Percentiles rank a stretch among this genome's conserved stretches.
These are phyloP conservation scores for Engraulis encrasicolus DNA, from an alignment of 2,113 vertebrate genomes.

Conservation along the genomic window DNA sequence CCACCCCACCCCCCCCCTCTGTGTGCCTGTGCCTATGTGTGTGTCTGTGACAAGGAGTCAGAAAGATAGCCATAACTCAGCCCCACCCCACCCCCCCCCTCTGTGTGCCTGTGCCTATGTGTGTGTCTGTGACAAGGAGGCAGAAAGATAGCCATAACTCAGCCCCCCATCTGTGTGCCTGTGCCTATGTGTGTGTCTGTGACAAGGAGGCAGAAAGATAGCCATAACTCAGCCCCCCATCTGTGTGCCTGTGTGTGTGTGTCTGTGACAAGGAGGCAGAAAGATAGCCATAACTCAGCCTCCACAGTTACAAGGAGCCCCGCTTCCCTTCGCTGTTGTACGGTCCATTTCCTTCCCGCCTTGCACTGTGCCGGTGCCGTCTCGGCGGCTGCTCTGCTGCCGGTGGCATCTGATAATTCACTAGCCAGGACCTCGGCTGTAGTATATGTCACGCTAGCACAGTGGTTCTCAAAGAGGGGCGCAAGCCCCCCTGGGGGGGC, in stretches of 20 bases:
- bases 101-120: slow-evolving; percentile 3
- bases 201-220: background rate
- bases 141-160: no score
- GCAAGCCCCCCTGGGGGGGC: no score
- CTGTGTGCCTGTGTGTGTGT: slow-evolving; percentile 14
- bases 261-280: background rate
- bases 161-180: no score
- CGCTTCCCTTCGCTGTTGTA: no score
- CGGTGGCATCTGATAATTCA: background rate
- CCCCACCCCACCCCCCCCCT: no score
- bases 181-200: background rate
- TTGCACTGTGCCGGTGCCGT: background rate
- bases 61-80: no score
- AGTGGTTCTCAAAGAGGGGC: no score
- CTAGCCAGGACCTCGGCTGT: background rate
- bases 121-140: background rate
- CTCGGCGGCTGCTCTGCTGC: background rate
- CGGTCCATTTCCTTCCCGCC: background rate
- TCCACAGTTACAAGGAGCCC: background rate
- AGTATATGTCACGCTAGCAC: background rate
- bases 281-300: background rate
- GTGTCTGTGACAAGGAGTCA: background rate
- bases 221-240: background rate
- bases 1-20: no score
- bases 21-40: background rate